phyloP scores from a whole-genome alignment of 1,140 invertebrate genomes.

The Caenorhabditis remanei region DNA sequence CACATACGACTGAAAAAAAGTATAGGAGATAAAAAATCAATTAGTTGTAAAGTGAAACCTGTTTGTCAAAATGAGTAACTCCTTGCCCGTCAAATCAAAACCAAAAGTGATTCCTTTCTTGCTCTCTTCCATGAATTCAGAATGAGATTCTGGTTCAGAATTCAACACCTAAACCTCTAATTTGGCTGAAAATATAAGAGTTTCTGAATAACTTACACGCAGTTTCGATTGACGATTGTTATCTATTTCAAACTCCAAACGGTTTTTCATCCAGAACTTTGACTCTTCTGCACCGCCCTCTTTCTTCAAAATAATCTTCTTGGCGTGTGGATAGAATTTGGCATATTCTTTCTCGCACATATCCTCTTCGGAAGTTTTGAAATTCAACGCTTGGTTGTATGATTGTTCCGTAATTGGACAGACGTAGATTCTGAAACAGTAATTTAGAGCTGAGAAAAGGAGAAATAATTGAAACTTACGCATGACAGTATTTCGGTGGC shows the following conservation, averaged over 20 bases:
- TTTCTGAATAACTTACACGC: background rate
- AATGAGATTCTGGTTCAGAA: background rate
- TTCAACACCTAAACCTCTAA: background rate
- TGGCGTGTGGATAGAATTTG: conserved; percentile 14
- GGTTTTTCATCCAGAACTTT: background rate
- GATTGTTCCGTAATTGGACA: background rate
- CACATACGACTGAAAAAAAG: conserved; percentile 17
- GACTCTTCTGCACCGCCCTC: background rate
- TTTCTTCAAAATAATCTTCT: background rate
- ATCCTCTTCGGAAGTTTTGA: background rate
- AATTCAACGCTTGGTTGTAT: background rate
- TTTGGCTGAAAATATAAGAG: background rate
- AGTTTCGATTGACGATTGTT: background rate
- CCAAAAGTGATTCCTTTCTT: background rate
- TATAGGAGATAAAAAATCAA: too few species aligned
- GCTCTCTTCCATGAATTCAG: background rate
- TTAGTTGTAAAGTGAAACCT: background rate
- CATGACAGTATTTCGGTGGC: conserved; percentile 33
- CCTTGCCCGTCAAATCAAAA: background rate
- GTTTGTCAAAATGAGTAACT: conserved; percentile 19
- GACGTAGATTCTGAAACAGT: background rate
- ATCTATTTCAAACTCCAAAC: background rate
- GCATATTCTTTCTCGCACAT: conserved; percentile 7
- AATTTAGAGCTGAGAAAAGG: background rate
- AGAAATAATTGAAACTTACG: background rate